Conservation (phyloP, 1,140 invertebrate genomes). For the Drosophila gunungcola region DNA sequence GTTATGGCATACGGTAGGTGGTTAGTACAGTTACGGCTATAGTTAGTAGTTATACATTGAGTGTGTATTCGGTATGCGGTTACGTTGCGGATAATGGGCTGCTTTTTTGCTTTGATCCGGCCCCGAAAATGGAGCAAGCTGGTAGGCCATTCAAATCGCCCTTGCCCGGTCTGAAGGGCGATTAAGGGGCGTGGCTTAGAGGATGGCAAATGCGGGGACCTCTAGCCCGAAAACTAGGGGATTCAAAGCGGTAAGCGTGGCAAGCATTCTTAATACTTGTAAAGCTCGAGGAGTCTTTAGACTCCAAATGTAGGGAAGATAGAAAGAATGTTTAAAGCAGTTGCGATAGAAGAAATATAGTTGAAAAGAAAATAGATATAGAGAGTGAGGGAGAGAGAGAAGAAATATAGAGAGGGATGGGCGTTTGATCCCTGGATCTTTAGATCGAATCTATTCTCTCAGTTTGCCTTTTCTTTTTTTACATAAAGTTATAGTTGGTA, state of each 20-base stretch:
- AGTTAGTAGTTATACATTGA: conserved; percentile 48
- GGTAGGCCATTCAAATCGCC: conserved; percentile 10
- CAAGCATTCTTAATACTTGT: conserved; percentile 24
- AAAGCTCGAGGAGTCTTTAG: conserved; percentile 15
- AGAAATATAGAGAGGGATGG: conserved; percentile 14
- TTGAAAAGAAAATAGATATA: conserved; percentile 15
- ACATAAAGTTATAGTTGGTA: conserved; percentile 12
- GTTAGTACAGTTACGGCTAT: conserved; percentile 55
- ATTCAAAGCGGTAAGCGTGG: conserved; percentile 42
- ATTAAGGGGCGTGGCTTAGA: conserved; percentile 1
- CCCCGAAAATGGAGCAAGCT: conserved; percentile 7
- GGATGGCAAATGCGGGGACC: background rate
- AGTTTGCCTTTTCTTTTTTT: conserved; percentile 19
- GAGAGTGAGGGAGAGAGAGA: conserved; percentile 8
- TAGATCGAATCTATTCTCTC: conserved; percentile 29
- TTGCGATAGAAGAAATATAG: conserved; percentile 14
- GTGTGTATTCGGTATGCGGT: conserved; percentile 36
- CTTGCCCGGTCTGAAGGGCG: conserved; percentile 21
- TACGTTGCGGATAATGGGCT: conserved; percentile 8
- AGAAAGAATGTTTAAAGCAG: conserved; percentile 13
- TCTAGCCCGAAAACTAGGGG: conserved; percentile 2
- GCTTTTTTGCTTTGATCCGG: conserved; percentile 26
- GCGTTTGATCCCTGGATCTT: conserved; percentile 12
- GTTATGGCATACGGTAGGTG: conserved; percentile 60
- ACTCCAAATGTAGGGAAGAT: conserved; percentile 14